Base-by-base conservation (phyloP, 2,797 vertebrate genomes). In the Odontamblyopus lacepedii region DNA sequence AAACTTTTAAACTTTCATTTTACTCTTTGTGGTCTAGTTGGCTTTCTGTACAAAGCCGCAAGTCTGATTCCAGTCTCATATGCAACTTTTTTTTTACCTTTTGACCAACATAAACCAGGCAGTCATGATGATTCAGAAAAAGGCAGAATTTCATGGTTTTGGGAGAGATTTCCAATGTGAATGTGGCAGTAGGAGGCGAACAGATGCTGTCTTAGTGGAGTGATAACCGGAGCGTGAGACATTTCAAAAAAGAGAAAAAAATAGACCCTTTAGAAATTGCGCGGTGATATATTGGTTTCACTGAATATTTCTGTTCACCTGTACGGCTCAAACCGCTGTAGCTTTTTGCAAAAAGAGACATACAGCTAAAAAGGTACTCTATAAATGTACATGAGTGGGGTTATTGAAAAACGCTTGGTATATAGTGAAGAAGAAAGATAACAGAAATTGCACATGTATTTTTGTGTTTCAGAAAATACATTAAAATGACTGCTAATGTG, bases 21-120 rank as follows among this genome's bases (percentile, higher is more conserved):
- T 15, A 50, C 41, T 41, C 35, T 65, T 65, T 65, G 38, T 65
- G 38, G 5, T 65, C 23, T 48, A 13, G 35, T 26, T n/a, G 73
- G 67, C 61, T 78, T 63, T 72, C 80, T 87, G 87, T 86, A 80
- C 77, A 85, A 77, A 48, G 74, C 18, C 5, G 61, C 53, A 62
- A 55, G 63, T 71, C 59, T 60, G 74, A 72, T 76, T 77, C 75
- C 67, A 68, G 55, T 59, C 63, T 67, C 79, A 70, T 70, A 82
- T 83, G 79, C 53, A 59, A 70, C 75, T 71, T 79, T 48, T 86
- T 77, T 86, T 73, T 84, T 82, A 85, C 75, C 68, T 84, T 82
- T 48, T 51, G 69, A 79, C 71, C 44, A 29, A 3, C 48, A 62
- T 60, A 67, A 68, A 48, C 72, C 66, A 68, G 82, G 82, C 67